Evolutionary conservation across 2,888 invertebrate genomes (phyloP).

Genomic region (Yponomeuta cagnagella): DNA sequence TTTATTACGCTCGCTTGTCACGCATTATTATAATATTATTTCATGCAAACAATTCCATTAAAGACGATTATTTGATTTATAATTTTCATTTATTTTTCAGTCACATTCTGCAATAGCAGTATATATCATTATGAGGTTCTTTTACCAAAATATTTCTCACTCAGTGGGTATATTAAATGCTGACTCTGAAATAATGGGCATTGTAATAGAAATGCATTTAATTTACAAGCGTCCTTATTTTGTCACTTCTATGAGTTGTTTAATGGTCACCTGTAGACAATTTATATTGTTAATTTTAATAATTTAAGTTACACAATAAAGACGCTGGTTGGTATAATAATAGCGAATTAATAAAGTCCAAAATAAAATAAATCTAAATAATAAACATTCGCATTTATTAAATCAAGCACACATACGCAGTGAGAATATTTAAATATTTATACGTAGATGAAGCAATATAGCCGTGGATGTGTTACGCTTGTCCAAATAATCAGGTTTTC

Average conservation of each 20-base stretch:
- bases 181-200: slow-evolving; percentile 32
- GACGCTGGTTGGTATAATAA: neutral
- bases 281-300: neutral
- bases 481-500: slow-evolving; percentile 70
- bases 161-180: slow-evolving; percentile 13
- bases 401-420: slow-evolving; percentile 4
- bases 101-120: slow-evolving; percentile 11
- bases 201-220: slow-evolving; percentile 36
- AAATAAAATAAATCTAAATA: neutral
- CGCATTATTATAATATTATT: slow-evolving; percentile 17
- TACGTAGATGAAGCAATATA: slow-evolving; percentile 14
- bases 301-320: neutral
- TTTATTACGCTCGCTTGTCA: slow-evolving; percentile 29
- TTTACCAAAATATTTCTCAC: neutral
- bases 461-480: slow-evolving; percentile 59
- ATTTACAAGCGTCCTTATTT: slow-evolving; percentile 8
- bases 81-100: slow-evolving; percentile 4
- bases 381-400: slow-evolving; percentile 4
- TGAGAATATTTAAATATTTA: slow-evolving; percentile 8
- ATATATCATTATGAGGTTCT: slow-evolving; percentile 5
- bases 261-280: neutral
- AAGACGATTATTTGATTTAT: neutral
- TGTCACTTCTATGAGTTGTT: neutral
- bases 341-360: neutral
- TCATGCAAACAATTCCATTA: slow-evolving; percentile 17